These are phyloP conservation scores for Hippocampus abdominalis DNA, from an alignment of 2,113 vertebrate genomes.

Conservation along the genomic window DNA sequence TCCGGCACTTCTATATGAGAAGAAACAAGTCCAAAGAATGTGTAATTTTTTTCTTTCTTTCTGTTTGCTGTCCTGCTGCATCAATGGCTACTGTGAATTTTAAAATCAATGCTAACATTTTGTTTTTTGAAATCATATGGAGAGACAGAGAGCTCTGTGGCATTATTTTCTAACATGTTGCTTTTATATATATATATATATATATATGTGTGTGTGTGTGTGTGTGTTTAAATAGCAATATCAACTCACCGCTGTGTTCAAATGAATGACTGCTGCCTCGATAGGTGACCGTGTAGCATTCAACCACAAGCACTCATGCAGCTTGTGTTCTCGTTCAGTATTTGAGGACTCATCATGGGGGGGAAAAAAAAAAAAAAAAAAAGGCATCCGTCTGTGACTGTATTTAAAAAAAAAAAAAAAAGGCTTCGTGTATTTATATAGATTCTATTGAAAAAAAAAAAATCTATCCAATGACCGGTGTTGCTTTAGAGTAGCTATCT, in stretches of 20 bases:
- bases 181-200: slow-evolving; percentile 49
- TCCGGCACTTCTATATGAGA: slow-evolving; percentile 76
- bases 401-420: slow-evolving; percentile 57
- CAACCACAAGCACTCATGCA: slow-evolving; percentile 64
- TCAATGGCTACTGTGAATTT: slow-evolving; percentile 93
- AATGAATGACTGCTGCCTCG: slow-evolving; percentile 70
- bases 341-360: slow-evolving; percentile 65
- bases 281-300: slow-evolving; percentile 70
- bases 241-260: slow-evolving; percentile 61
- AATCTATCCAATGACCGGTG: slow-evolving; percentile 77
- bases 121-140: slow-evolving; percentile 69
- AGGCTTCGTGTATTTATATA: slow-evolving; percentile 84
- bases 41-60: slow-evolving; percentile 67
- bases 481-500: slow-evolving; percentile 79
- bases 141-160: slow-evolving; percentile 43
- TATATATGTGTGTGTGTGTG: slow-evolving; percentile 57
- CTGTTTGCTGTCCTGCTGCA: slow-evolving; percentile 83
- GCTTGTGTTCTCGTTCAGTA: slow-evolving; percentile 58
- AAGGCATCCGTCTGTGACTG: slow-evolving; percentile 71
- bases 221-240: slow-evolving; percentile 73
- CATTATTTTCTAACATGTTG: slow-evolving; percentile 41
- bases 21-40: slow-evolving; percentile 96
- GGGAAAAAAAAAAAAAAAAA: slow-evolving; percentile 43
- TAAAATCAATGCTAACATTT: slow-evolving; percentile 72
- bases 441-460: slow-evolving; percentile 77